Evolutionary conservation across 2,797 vertebrate genomes (phyloP).

Genomic region (Poeciliopsis paucimaculata): DNA sequence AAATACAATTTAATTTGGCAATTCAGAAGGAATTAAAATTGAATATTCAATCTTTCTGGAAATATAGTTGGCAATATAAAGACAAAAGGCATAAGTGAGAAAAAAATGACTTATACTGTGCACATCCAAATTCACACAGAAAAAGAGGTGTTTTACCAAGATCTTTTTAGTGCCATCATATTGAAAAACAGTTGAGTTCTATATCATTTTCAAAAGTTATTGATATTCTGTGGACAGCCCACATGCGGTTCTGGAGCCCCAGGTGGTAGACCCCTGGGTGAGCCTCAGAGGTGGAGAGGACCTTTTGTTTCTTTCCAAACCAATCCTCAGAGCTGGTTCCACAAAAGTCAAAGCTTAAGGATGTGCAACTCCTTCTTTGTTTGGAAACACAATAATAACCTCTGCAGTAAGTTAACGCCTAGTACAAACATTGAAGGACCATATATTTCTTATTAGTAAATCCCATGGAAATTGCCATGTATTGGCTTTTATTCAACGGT

Average conservation of each 20-base stretch:
- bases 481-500: neutral
- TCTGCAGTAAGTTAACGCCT: neutral
- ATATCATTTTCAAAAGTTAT: neutral
- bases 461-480: neutral
- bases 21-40: neutral
- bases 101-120: neutral
- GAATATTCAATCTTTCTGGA: neutral
- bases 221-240: neutral
- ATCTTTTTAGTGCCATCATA: neutral
- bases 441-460: neutral
- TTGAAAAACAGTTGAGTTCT: neutral
- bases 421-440: neutral
- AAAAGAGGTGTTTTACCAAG: neutral
- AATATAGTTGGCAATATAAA: neutral
- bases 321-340: no score
- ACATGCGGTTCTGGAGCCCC: neutral
- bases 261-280: neutral
- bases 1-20: no score
- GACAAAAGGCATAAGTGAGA: neutral
- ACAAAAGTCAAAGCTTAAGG: no score
- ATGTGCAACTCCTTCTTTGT: no score
- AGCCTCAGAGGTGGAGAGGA: no score
- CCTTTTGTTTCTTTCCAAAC: no score
- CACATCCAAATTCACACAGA: neutral
- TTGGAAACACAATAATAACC: neutral